These are phyloP conservation scores for Spodoptera picta DNA, from an alignment of 2,888 invertebrate genomes.

Conservation along the genomic window DNA sequence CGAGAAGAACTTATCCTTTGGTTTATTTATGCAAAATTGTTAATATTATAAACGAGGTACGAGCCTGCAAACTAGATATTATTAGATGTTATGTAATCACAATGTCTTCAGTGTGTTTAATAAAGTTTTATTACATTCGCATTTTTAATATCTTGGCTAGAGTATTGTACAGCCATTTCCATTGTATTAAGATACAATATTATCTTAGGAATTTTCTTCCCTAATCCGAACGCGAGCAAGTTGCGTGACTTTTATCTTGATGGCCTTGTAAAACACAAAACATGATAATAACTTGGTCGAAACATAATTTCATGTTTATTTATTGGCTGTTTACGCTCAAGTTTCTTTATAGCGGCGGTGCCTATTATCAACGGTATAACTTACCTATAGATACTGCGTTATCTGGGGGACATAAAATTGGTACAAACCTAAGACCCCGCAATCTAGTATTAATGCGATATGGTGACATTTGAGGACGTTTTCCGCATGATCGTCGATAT, in stretches of 20 bases:
- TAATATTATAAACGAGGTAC: slow-evolving; percentile 56
- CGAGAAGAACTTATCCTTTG: slow-evolving; percentile 70
- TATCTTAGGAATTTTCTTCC: slow-evolving; percentile 31
- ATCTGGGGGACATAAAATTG: slow-evolving; percentile 80
- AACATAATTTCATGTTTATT: slow-evolving; percentile 69
- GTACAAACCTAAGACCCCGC: slow-evolving; percentile 74
- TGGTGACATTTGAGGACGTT: slow-evolving; percentile 65
- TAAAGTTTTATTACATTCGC: slow-evolving; percentile 40
- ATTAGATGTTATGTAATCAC: slow-evolving; percentile 42
- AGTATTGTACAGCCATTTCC: not conserved
- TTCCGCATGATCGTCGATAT: slow-evolving; percentile 61
- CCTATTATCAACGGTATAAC: slow-evolving; percentile 82
- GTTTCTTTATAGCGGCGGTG: slow-evolving; percentile 67
- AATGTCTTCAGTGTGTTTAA: slow-evolving; percentile 30
- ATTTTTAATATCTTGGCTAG: slow-evolving; percentile 13
- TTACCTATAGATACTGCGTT: slow-evolving; percentile 75
- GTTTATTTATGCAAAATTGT: slow-evolving; percentile 74
- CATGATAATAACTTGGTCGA: slow-evolving; percentile 65
- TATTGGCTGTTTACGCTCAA: slow-evolving; percentile 67
- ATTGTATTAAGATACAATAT: not conserved
- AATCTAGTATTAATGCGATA: slow-evolving; percentile 69
- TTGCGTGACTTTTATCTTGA: slow-evolving; percentile 61
- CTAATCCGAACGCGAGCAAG: slow-evolving; percentile 37
- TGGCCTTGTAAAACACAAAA: slow-evolving; percentile 66
- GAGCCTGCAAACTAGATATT: slow-evolving; percentile 45